Evolutionary conservation across 2,888 invertebrate genomes (phyloP).

Genomic region (Coelogynopora nodosa): DNA sequence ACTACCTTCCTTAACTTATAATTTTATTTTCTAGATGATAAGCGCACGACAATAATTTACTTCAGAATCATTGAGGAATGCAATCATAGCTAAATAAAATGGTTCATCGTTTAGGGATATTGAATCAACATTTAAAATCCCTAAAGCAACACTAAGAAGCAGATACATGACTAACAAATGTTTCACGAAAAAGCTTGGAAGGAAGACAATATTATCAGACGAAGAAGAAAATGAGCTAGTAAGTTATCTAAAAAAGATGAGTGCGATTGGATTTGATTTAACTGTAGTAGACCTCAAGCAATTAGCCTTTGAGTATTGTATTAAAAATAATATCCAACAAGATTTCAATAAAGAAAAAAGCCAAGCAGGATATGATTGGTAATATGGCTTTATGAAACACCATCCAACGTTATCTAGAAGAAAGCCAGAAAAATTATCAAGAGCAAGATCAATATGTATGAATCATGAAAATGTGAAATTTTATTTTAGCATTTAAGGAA

Average conservation of each 20-base stretch:
- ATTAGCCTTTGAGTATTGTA: conserved; percentile 13
- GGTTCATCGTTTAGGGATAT: not conserved
- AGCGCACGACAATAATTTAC: not conserved
- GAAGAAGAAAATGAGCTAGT: conserved; percentile 12
- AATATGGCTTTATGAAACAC: not conserved
- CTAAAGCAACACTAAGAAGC: not conserved
- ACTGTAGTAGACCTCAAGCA: not conserved
- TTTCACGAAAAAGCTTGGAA: not conserved
- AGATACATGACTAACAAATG: not conserved
- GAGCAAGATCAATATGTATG: conserved; percentile 18
- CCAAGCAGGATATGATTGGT: not conserved
- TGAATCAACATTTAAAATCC: not conserved
- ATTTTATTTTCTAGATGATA: not conserved
- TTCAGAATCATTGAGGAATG: not conserved
- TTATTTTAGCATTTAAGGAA: conserved; percentile 23
- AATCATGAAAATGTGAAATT: not conserved
- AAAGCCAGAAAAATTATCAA: conserved; percentile 3
- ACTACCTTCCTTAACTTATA: not conserved
- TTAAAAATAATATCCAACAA: not conserved
- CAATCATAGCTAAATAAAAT: not conserved
- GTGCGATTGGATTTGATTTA: conserved; percentile 1
- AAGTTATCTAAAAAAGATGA: not conserved
- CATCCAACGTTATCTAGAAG: not conserved
- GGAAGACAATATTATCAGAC: not conserved
- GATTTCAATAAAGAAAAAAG: not conserved